Percentiles rank a stretch among this genome's conserved stretches.
Conservation (phyloP, 2,888 invertebrate genomes). For the Anthophora plumipes region DNA sequence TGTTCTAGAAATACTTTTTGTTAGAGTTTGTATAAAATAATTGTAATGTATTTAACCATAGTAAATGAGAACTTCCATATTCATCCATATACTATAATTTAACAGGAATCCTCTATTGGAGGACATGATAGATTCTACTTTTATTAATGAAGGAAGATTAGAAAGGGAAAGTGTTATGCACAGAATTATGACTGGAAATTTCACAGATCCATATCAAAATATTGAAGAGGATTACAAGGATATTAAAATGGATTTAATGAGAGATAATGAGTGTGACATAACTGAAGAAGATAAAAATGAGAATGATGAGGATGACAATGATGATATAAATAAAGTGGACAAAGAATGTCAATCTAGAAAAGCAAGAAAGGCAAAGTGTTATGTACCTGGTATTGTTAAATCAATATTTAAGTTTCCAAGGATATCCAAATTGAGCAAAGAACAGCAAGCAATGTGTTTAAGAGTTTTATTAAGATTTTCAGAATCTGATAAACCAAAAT, state of each 20-base stretch:
- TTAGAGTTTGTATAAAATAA: not conserved
- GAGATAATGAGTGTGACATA: conserved; percentile 11
- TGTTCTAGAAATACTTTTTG: not conserved
- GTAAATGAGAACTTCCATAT: conserved; percentile 8
- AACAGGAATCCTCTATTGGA: conserved; percentile 76
- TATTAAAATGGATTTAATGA: conserved; percentile 46
- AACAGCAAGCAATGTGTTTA: conserved; percentile 71
- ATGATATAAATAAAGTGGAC: not conserved
- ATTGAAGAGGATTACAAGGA: conserved; percentile 66
- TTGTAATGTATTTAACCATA: not conserved
- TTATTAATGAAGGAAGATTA: conserved; percentile 74
- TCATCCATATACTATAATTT: conserved; percentile 10
- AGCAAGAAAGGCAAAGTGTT: conserved; percentile 21
- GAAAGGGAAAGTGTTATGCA: conserved; percentile 76
- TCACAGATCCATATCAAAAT: conserved; percentile 76
- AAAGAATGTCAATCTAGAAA: not conserved
- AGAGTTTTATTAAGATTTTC: conserved; percentile 70
- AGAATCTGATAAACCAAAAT: conserved; percentile 57
- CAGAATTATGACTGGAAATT: conserved; percentile 73
- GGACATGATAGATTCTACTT: conserved; percentile 78
- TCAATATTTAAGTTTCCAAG: conserved; percentile 61
- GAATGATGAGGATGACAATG: no score
- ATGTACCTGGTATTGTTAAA: conserved; percentile 73
- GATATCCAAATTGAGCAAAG: conserved; percentile 59
- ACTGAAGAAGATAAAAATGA: conserved; percentile 1